Evolutionary conservation across 2,113 vertebrate species (phyloP).

Genomic region (Noctilio leporinus): DNA sequence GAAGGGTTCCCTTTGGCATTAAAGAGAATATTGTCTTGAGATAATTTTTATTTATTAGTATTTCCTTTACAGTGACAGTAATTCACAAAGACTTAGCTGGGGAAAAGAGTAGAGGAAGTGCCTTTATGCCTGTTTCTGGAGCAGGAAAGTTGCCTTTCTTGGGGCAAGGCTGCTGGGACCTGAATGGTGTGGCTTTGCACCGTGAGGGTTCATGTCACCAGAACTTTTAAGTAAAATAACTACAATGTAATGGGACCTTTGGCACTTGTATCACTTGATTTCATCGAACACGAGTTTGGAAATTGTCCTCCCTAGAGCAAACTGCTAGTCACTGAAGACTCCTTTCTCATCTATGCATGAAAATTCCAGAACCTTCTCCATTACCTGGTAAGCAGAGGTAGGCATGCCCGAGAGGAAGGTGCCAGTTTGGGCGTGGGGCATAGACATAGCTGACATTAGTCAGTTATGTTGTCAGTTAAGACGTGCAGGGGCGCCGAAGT

Average conservation of each 20-base stretch:
- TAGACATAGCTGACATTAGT: neutral
- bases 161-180: neutral
- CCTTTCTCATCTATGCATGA: neutral
- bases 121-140: neutral
- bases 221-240: neutral
- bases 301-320: neutral
- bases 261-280: neutral
- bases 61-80: neutral
- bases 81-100: neutral
- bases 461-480: no score
- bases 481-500: neutral
- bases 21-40: neutral
- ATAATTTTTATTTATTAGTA: neutral
- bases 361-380: constrained; percentile 3
- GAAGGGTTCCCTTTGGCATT: neutral
- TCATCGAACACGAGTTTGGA: neutral
- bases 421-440: neutral
- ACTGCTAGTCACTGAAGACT: neutral
- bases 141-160: neutral
- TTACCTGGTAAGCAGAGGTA: constrained; percentile 13
- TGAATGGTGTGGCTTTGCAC: neutral
- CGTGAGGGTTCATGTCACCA: neutral
- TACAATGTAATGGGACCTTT: neutral
- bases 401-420: neutral
- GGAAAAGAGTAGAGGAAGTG: neutral